Conservation (phyloP, 2,797 vertebrate genomes). For the Poliocrania exsul region DNA sequence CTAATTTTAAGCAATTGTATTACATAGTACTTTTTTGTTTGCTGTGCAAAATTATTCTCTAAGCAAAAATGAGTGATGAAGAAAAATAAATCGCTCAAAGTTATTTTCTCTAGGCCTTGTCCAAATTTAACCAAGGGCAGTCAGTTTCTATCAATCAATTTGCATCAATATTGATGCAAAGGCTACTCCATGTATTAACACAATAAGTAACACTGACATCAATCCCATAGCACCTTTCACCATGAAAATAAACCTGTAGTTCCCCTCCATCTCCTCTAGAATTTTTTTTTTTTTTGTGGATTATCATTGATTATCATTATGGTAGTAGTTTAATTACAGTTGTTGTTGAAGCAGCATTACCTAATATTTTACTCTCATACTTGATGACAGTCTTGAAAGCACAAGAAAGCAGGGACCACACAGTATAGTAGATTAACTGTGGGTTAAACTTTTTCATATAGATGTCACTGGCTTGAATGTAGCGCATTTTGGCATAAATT, state of each 20-base stretch:
- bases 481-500: constrained; percentile 8
- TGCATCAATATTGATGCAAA: background rate
- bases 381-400: background rate
- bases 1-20: background rate
- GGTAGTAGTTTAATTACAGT: background rate
- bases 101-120: background rate
- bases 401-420: background rate
- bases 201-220: background rate
- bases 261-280: fast-evolving
- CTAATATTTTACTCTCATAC: background rate
- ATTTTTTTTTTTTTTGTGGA: background rate
- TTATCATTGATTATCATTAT: background rate
- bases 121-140: background rate
- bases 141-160: background rate
- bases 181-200: background rate
- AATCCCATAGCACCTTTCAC: background rate
- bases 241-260: background rate
- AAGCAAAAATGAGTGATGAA: background rate
- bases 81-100: background rate
- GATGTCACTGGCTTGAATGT: background rate
- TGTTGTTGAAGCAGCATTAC: background rate
- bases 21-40: background rate
- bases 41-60: background rate
- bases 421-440: background rate
- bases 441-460: constrained; percentile 4